Base-by-base conservation (phyloP, 2,797 vertebrate species). In the Cossypha niveicapilla region DNA sequence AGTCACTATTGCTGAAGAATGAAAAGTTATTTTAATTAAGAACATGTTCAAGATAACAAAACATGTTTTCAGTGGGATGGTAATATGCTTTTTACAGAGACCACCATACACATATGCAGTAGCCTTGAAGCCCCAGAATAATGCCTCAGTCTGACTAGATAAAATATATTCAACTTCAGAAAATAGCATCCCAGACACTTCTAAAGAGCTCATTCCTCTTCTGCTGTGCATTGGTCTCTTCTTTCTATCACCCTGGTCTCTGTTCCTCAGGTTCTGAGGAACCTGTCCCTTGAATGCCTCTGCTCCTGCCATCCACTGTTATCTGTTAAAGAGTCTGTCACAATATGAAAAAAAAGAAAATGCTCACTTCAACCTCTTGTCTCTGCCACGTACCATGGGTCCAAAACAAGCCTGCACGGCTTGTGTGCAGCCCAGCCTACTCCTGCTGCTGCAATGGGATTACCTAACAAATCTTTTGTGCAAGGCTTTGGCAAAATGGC, bases 381-480 rank as follows among this genome's bases (percentile, higher is more conserved):
- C 37, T 79, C 27, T 77, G 35, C 22, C 28, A 18, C 0, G 0
- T 32, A 14, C 7, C 42, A 23, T 53, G n/a, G 14, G 14, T 67
- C 56, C 76, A 74, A 71, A 88, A 51, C 32, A 76, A 88, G 18
- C 44, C 48, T 37, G 18, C 3, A 2, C 3, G 45, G 45, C 23
- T 73, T 62, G 23, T 21, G 32, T 66, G 51, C 39, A 44, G 8
- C 30, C 57, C 3, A 1, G 32, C 14, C 37, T 25, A 7, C 27
- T 56, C 37, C 54, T 72, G 42, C 22, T 86, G 47, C 56, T 71
- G 7, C 25, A 28, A 0, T 18, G n/a, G 27, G 16, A 12, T 61
- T 23, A 13, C 19, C 34, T 13, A 39, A 32, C 7, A 13, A 28
- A 16, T 19, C 10, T 28, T 34, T 24, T 21, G 24, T 32, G 19